These are phyloP conservation scores for Rhynchopsitta pachyrhyncha DNA, from an alignment of 2,113 vertebrate species.

Conservation along the genomic window DNA sequence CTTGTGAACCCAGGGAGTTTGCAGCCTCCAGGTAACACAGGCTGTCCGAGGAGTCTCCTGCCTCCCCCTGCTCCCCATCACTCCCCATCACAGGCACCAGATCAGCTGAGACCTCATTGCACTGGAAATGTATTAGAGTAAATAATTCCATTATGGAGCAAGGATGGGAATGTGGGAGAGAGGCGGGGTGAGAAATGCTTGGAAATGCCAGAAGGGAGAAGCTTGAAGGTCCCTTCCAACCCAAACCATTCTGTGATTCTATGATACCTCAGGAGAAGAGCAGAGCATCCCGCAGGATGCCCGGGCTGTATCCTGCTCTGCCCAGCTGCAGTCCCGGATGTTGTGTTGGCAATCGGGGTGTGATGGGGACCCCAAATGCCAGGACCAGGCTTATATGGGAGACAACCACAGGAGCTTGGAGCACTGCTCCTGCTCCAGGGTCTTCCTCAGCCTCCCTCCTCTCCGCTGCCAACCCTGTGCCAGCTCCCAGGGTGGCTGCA, in stretches of 20 bases:
- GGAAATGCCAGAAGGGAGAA: background rate
- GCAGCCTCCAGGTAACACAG: fast-evolving
- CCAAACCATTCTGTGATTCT: background rate
- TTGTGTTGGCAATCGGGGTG: background rate
- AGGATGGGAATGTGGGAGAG: background rate
- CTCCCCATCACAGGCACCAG: background rate
- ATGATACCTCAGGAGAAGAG: background rate
- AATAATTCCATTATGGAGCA: background rate
- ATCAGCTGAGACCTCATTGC: background rate
- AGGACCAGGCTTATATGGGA: fast-evolving
- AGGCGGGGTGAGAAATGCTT: background rate
- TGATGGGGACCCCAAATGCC: background rate
- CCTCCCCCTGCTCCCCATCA: background rate
- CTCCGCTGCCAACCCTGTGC: fast-evolving
- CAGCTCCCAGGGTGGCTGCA: fast-evolving
- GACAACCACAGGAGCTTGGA: fast-evolving
- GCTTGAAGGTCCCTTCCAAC: background rate
- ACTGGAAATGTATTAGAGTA: background rate
- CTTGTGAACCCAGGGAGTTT: fast-evolving
- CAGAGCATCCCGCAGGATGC: fast-evolving
- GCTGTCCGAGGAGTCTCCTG: background rate
- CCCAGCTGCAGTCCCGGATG: fast-evolving
- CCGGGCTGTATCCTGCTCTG: background rate
- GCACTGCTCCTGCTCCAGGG: background rate
- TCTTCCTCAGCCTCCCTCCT: background rate